Evolutionary conservation across 30 jellyfish, hydroid and myxozoan species (phyloP), one percentile per base, ranked within the genome.

Genomic region (Turritopsis dohrnii): DNA sequence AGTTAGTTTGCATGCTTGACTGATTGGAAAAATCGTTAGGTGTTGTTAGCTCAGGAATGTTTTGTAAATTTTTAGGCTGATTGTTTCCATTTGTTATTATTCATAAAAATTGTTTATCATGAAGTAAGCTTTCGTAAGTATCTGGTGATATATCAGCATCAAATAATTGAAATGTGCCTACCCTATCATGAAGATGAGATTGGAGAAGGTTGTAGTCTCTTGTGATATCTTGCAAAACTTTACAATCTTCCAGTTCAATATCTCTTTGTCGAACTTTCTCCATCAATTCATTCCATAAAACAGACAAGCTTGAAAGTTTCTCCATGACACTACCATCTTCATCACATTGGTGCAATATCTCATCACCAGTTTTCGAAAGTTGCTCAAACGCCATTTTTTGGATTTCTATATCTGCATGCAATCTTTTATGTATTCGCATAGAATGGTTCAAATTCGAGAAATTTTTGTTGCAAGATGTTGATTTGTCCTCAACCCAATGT

Each of bases 121-220:
- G 13, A 41, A 69, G 19, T 21, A 69, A 69, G 31, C n/a, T n/a
- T n/a, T n/a, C n/a, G n/a, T n/a, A n/a, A n/a, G n/a, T n/a, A n/a
- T n/a, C n/a, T n/a, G n/a, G n/a, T n/a, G n/a, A n/a, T n/a, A n/a
- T n/a, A n/a, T n/a, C n/a, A n/a, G 8, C 9, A 69, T 7, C 28
- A 69, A 0, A 69, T 69, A 9, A 19, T 69, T 7, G 77, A 69
- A 69, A 9, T 8, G 9, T 7, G 19, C 19, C 22, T 69, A 69
- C 77, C 77, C 30, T 69, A 17, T 69, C 77, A 69, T 69, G 9
- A 23, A 69, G 77, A 69, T 69, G 19, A n/a, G 77, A 69, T 69
- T 69, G 77, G 9, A 69, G 16, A 17, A 69, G 31, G 30, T 69
- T 69, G 22, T 27, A 69, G 77, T 21, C 19, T 1, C 30, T 69